Percentiles rank a stretch among this genome's conserved stretches.
Conservation (phyloP, 2,797 vertebrate genomes). For the Pteropus rufus region DNA sequence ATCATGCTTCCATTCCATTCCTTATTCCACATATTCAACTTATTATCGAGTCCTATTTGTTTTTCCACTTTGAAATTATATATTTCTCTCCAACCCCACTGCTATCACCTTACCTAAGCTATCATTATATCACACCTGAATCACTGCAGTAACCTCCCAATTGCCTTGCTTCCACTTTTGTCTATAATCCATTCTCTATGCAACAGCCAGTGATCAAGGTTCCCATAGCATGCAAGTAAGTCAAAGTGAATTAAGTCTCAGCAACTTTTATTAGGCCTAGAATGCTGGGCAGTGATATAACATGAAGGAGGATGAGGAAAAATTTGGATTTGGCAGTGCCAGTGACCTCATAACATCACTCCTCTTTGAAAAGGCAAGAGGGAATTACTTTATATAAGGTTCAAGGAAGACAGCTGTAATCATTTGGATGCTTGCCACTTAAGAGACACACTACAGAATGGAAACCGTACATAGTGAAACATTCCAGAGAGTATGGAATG, state of each 20-base stretch:
- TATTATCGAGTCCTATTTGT: not conserved
- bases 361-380: slow-evolving; percentile 45
- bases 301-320: not conserved
- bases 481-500: slow-evolving; percentile 51
- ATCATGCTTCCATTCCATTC: not conserved
- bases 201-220: not conserved
- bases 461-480: slow-evolving; percentile 53
- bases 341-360: not conserved
- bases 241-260: slow-evolving; percentile 3
- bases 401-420: slow-evolving; percentile 61
- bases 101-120: not conserved
- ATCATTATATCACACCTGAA: not conserved
- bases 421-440: slow-evolving; percentile 50
- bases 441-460: slow-evolving; percentile 40
- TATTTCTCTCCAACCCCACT: not conserved
- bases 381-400: not conserved
- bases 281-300: not conserved
- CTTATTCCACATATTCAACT: not conserved
- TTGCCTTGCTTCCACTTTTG: not conserved
- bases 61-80: not conserved
- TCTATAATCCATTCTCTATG: not conserved
- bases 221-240: not conserved
- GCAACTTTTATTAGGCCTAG: not conserved
- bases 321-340: not conserved
- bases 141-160: not conserved